Evolutionary conservation across 2,888 invertebrate species (phyloP), one percentile per base, ranked within the genome.

Genomic region (Eupithecia subfuscata): DNA sequence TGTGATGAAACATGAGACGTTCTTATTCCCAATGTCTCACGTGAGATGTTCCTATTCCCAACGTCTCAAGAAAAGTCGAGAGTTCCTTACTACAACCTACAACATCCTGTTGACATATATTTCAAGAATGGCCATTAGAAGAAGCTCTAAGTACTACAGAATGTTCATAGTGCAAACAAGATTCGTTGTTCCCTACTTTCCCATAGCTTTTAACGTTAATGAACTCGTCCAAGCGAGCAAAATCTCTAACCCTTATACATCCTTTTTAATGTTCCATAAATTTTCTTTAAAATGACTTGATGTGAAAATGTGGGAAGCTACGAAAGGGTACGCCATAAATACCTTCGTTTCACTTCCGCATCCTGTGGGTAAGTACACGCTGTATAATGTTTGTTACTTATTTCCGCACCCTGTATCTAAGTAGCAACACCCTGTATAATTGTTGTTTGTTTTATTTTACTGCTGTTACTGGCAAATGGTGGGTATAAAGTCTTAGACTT

Each of bases 381-480:
- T 60, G 60, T 60, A 60, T 60, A 12, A 60, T 60, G 25, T 56
- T 56, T 22, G 56, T 56, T 22, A 56, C n/a, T 9, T 56, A 12
- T 22, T 56, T 56, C 56, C 56, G n/a, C 22, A 56, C 5, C 56
- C 56, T 56, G 56, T 60, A 22, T 11, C 22, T 56, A 60, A 6
- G 25, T 25, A 60, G n/a, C 52, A 0, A 56, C 56, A 52, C 22
- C 22, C 14, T 25, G 60, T 60, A 25, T 25, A 60, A 60, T 60
- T 60, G 60, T 60, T 60, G 60, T 60, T 60, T 60, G 60, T 60
- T 25, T 60, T 60, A 60, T 56, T 56, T 56, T 56, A 56, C 56
- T 56, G 22, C 52, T 56, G 52, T 48, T n/a, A 48, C n/a, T 11
- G 56, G 56, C 22, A 56, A 56, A 22, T 56, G 56, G 30, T 9